Evolutionary conservation across 2,113 vertebrate genomes (phyloP).

Genomic region (Chloebia gouldiae): DNA sequence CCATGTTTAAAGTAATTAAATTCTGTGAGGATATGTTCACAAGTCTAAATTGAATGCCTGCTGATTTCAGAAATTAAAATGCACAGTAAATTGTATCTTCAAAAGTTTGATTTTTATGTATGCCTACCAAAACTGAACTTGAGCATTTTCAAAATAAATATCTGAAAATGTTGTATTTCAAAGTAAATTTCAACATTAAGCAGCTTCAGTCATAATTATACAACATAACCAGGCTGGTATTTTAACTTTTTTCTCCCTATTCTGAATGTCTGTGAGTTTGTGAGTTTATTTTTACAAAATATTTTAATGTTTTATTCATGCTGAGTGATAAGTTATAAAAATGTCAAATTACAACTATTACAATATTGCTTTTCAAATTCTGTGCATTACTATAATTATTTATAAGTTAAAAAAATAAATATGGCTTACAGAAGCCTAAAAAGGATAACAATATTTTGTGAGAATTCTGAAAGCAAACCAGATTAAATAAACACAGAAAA

Average conservation of each 20-base stretch:
- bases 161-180: neutral
- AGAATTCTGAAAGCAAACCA: neutral
- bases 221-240: neutral
- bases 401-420: neutral
- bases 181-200: neutral
- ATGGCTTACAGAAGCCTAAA: neutral
- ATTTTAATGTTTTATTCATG: neutral
- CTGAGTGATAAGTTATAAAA: neutral
- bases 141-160: neutral
- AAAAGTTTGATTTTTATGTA: neutral
- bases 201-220: neutral
- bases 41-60: neutral
- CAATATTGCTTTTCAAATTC: neutral
- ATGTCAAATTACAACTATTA: neutral
- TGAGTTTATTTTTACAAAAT: neutral
- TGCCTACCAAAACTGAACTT: neutral
- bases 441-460: neutral
- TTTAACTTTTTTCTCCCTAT: neutral
- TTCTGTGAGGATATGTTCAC: neutral
- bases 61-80: neutral
- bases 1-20: neutral
- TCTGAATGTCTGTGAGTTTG: neutral
- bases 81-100: neutral
- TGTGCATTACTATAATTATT: neutral
- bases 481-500: neutral